phyloP scores from a whole-genome alignment of 2,888 invertebrate genomes.

The Scaptomyza flava region DNA sequence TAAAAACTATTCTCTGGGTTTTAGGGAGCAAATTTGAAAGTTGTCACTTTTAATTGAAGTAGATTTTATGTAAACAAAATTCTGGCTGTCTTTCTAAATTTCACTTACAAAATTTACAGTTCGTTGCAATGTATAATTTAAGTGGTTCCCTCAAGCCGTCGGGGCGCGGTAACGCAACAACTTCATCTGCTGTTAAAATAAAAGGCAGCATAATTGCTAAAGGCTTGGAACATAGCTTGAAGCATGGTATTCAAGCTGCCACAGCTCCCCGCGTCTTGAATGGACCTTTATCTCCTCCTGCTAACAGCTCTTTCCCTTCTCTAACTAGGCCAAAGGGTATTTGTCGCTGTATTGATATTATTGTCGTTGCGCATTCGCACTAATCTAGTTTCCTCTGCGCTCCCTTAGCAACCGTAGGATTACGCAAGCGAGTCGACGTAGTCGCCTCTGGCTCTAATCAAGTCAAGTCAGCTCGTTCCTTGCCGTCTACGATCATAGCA shows the following conservation, averaged over 20 bases:
- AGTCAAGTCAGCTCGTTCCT: conserved; percentile 9
- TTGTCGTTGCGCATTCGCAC: conserved; percentile 33
- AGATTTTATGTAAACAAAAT: conserved; percentile 7
- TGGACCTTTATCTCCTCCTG: conserved; percentile 22
- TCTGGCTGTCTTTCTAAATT: conserved; percentile 43
- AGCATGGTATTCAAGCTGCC: not conserved
- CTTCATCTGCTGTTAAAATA: not conserved
- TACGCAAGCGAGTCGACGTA: conserved; percentile 10
- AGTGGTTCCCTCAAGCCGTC: conserved; percentile 14
- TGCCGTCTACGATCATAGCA: conserved; percentile 24
- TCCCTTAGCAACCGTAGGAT: conserved; percentile 24
- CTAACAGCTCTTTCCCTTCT: not conserved
- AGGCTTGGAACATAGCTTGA: not conserved
- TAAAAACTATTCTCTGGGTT: not conserved
- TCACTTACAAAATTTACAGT: conserved; percentile 28
- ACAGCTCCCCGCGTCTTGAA: conserved; percentile 15
- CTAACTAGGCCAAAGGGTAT: conserved; percentile 17
- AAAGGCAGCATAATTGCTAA: not conserved
- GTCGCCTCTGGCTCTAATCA: conserved; percentile 17
- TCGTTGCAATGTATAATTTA: conserved; percentile 32
- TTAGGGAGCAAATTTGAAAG: not conserved
- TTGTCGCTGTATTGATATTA: conserved; percentile 9
- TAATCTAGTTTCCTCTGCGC: conserved; percentile 40
- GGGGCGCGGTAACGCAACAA: not conserved
- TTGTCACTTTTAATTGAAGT: not conserved